Conservation (phyloP, 2,888 invertebrate species). For the Xylocampa areola region DNA sequence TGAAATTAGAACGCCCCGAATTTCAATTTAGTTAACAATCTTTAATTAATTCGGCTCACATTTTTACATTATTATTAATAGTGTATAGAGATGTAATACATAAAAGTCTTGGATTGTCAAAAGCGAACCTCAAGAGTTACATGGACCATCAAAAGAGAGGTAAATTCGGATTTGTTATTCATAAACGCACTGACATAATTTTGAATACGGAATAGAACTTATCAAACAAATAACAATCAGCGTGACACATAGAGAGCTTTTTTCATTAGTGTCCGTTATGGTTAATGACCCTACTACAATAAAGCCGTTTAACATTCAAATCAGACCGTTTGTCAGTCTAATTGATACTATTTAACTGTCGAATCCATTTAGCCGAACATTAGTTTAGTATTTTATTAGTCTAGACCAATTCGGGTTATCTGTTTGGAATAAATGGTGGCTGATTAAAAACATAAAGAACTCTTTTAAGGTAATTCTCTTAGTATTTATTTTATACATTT, state of each 20-base stretch:
- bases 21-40: too few species aligned
- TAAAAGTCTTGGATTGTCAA: too few species aligned
- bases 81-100: too few species aligned
- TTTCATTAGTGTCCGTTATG: constrained; percentile 18
- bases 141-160: constrained; percentile 2
- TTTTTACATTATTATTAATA: too few species aligned
- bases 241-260: constrained; percentile 13
- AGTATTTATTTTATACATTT: too few species aligned
- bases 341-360: constrained; percentile 35
- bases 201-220: background rate
- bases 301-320: constrained; percentile 38
- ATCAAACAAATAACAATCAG: constrained; percentile 15
- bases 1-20: background rate
- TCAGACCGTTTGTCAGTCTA: constrained; percentile 26
- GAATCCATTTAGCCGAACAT: constrained; percentile 25
- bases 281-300: constrained; percentile 22
- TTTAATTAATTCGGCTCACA: too few species aligned
- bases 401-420: constrained; percentile 45
- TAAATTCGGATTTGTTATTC: constrained; percentile 7
- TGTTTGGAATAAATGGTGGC: constrained; percentile 12
- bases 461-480: background rate
- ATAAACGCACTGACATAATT: constrained; percentile 9
- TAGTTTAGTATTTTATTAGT: constrained; percentile 39
- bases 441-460: constrained; percentile 24
- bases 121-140: background rate